Evolutionary conservation across 2,797 vertebrate genomes (phyloP), one percentile per base, ranked within the genome.

Genomic region (Rhinophrynus dorsalis): DNA sequence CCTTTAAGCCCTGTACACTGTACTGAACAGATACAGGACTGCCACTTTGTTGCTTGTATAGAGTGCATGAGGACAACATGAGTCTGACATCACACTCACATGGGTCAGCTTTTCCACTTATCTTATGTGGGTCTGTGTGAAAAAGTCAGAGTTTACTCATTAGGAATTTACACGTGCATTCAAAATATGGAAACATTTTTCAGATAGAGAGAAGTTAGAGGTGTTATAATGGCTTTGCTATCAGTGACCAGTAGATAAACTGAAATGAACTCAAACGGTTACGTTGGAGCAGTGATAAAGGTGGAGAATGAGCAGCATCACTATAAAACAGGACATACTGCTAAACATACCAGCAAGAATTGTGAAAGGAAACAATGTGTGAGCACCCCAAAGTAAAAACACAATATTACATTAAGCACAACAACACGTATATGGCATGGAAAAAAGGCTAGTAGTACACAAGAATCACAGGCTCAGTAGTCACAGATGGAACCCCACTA

Each of bases 141-240:
- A 55, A 33, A 55, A 47, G 61, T 50, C 20, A 57, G 29, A 44
- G 13, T 27, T 35, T 17, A 26, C 13, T 15, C 38, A 63, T 29
- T 30, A 55, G 23, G 52, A 65, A 59, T 55, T 51, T 40, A 52
- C 27, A 51, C 35, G 12, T 59, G 24, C 32, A 27, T 18, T 3
- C 42, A 57, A 6, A 30, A 3, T 40, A 58, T 33, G 33, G 68
- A 65, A 71, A 73, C 45, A 59, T 13, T 29, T 52, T 35, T 44
- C 21, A 65, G 61, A 65, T 66, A 65, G n/a, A 13, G 61, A 20
- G 26, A 59, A 58, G 68, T 65, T 23, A 6, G 61, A 66, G 69
- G 61, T 66, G 69, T 66, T 51, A 51, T 73, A 73, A 73, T 73
- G 62, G 69, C 40, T 65, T 59, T 65, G 33, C 45, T 51, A 73